Evolutionary conservation across 2,113 vertebrate genomes (phyloP), one percentile per base, ranked within the genome.

Genomic region (Equus przewalskii): DNA sequence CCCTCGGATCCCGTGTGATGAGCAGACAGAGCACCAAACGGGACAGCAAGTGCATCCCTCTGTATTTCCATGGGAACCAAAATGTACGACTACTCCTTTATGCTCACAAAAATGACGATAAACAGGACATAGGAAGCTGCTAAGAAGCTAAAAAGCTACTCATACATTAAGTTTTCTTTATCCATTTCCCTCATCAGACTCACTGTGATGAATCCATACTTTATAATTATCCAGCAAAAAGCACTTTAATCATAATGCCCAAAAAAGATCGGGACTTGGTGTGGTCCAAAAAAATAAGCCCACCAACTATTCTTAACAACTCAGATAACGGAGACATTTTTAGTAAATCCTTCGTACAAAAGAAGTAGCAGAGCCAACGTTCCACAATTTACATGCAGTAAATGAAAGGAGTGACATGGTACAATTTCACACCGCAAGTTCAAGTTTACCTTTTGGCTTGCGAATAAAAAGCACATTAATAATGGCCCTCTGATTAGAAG

Each of bases 11-110:
- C 3, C 24, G 86, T 19, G 95, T 96, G 97, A 97, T 95, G 79
- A 98, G 96, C 49, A 98, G 98, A 93, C 89, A 95, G 98, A 80
- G 65, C 90, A 54, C 92, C 75, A 78, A 81, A 96, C 60, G 95
- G 97, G 96, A 97, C 44, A 96, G 96, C 67, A 96, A 60, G 84
- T 41, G 0, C 81, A 72, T 86, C 94, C 70, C 30, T 33, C 94
- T 54, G 64, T 18, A 69, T 89, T 97, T 97, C 95, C 96, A 44
- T 3, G 93, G 69, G 60, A 95, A 98, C 93, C 79, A 73, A 75
- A 95, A 97, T 89, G 41, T 64, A 94, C 51, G 82, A 97, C 88
- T 76, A 90, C 41, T 78, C 72, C 73, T 97, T 91, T 88, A 95
- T 69, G 91, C 49, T 93, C 78, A 76, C 92, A 91, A 94, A 97